A percentile compares a stretch with the other conserved stretches of the same genome.
These are phyloP conservation scores for Polypterus senegalus DNA, from an alignment of 2,113 vertebrate species.

Conservation along the genomic window DNA sequence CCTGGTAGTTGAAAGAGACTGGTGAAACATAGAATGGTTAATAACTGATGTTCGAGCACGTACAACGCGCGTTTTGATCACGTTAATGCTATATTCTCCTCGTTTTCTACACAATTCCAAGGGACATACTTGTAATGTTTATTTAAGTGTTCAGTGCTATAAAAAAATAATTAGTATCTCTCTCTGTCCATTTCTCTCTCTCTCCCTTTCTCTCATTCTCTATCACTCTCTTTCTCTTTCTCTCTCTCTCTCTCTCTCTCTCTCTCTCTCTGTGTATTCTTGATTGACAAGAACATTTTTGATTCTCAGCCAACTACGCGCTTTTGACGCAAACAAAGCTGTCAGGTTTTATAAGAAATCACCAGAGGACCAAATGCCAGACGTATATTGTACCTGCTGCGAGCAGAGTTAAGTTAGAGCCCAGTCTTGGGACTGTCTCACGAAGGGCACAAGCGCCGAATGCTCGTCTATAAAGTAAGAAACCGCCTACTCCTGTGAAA, in stretches of 20 bases:
- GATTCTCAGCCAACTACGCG: conserved; percentile 13
- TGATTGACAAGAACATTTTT: conserved; percentile 13
- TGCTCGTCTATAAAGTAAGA: too few relatives aligned
- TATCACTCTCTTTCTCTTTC: not conserved
- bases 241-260: not conserved
- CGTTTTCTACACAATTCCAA: too few relatives aligned
- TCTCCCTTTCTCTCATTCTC: not conserved
- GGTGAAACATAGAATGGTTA: too few relatives aligned
- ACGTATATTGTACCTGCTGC: not conserved
- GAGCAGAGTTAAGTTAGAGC: conserved; percentile 5
- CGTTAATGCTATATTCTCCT: too few relatives aligned
- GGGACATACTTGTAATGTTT: too few relatives aligned
- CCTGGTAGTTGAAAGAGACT: too few relatives aligned
- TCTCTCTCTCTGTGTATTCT: conserved; percentile 3
- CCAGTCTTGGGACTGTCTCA: not conserved
- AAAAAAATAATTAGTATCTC: not conserved
- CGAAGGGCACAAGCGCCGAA: too few relatives aligned
- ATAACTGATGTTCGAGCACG: too few relatives aligned
- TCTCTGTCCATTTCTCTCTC: not conserved
- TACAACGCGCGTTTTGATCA: too few relatives aligned
- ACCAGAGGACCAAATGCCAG: conserved; percentile 8
- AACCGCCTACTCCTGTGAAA: too few relatives aligned
- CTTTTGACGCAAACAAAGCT: conserved; percentile 19
- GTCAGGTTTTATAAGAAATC: conserved; percentile 25
- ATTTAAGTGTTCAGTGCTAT: not conserved